These are phyloP conservation scores for Pterostichus niger DNA, from an alignment of 2,888 invertebrate genomes.

Conservation along the genomic window DNA sequence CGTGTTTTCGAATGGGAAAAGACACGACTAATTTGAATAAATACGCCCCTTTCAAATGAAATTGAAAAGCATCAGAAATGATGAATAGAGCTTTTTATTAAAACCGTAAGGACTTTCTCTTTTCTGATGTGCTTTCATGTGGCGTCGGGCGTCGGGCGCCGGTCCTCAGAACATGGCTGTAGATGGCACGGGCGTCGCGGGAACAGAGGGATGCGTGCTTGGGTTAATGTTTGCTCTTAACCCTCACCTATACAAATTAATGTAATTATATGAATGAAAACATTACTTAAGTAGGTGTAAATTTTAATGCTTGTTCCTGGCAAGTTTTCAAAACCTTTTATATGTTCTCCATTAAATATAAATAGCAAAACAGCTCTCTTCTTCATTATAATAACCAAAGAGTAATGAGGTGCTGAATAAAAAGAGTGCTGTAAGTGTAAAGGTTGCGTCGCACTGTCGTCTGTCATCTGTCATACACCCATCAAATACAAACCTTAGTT, in stretches of 20 bases:
- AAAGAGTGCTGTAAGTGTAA: background rate
- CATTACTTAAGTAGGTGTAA: conserved; percentile 58
- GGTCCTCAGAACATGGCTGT: background rate
- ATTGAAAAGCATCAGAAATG: conserved; percentile 65
- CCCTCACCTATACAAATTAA: conserved; percentile 58
- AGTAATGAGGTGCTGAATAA: conserved; percentile 34
- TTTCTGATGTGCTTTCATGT: conserved; percentile 60
- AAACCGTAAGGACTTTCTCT: conserved; percentile 62
- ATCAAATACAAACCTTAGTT: background rate
- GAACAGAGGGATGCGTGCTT: conserved; percentile 39
- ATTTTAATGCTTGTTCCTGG: conserved; percentile 57
- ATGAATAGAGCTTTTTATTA: conserved; percentile 65
- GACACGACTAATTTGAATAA: conserved; percentile 65
- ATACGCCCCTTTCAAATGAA: conserved; percentile 59
- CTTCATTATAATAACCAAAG: conserved; percentile 11
- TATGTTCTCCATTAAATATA: conserved; percentile 40
- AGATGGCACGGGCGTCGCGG: conserved; percentile 11
- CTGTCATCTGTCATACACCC: background rate
- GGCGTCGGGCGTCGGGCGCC: conserved; percentile 34
- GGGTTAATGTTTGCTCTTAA: conserved; percentile 60
- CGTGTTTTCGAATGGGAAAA: conserved; percentile 54
- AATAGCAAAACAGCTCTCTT: conserved; percentile 41
- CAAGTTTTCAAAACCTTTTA: conserved; percentile 57
- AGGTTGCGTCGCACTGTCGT: background rate
- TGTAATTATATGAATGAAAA: conserved; percentile 64